Evolutionary conservation across 2,797 vertebrate species (phyloP).

Genomic region (Sarcophilus harrisii): DNA sequence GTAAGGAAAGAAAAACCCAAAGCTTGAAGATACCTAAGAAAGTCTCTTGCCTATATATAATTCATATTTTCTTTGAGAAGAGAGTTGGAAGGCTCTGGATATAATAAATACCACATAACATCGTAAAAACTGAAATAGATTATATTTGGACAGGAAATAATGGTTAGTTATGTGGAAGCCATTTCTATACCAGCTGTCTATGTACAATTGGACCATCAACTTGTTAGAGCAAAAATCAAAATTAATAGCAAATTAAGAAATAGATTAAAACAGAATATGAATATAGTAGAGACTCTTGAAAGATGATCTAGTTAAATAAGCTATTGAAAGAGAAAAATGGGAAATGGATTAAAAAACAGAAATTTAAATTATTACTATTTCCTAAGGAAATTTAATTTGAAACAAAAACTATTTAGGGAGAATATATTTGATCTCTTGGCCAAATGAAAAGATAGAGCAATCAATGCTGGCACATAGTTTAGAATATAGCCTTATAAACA

Average conservation of each 20-base stretch:
- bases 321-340: no score
- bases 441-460: no score
- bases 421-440: no score
- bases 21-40: background rate
- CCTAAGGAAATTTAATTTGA: no score
- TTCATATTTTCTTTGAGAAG: background rate
- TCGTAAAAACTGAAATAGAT: background rate
- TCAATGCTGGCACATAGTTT: no score
- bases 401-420: no score
- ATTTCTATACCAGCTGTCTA: background rate
- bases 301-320: no score
- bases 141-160: background rate
- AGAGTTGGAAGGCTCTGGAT: background rate
- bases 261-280: no score
- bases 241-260: background rate
- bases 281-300: no score
- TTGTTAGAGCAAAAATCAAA: background rate
- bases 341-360: no score
- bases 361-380: no score
- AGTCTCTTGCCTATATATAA: background rate
- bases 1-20: background rate
- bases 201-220: background rate
- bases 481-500: no score
- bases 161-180: background rate
- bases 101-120: background rate